phyloP scores from a whole-genome alignment of 2,797 vertebrate species.

The Eptatretus atami region DNA sequence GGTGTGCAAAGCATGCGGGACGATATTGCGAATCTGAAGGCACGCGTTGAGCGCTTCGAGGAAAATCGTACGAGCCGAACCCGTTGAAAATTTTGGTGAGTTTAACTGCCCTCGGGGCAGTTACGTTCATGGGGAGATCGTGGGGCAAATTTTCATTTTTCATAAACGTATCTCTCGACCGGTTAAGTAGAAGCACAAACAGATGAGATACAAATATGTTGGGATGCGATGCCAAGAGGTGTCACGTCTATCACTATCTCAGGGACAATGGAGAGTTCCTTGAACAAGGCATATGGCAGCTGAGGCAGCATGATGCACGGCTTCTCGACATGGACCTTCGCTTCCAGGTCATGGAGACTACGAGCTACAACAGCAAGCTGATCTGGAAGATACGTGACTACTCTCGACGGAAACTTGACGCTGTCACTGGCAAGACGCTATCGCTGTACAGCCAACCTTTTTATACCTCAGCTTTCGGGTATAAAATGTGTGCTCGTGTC shows the following conservation, averaged over 20 bases:
- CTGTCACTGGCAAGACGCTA: not conserved
- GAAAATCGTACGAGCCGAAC: not conserved
- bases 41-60: not conserved
- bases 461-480: constrained; percentile 7
- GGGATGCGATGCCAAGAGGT: no score
- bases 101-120: no score
- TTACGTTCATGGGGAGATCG: no score
- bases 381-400: constrained; percentile 7
- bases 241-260: not conserved
- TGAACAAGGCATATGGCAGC: not conserved
- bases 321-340: constrained; percentile 6
- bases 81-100: no score
- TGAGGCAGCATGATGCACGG: not conserved
- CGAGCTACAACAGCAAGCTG: constrained; percentile 6
- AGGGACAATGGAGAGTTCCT: not conserved
- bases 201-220: no score
- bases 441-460: constrained; percentile 8
- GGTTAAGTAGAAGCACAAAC: no score
- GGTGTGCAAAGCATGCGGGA: not conserved
- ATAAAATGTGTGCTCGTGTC: constrained; percentile 7
- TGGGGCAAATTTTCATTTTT: no score
- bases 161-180: no score
- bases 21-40: not conserved
- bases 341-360: constrained; percentile 7
- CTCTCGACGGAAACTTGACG: constrained; percentile 1